These are phyloP conservation scores for zebrafish (Danio rerio) DNA, from an alignment of 2,113 vertebrate genomes.

Conservation along the genomic window GRCz12tu NC_133196.1:8240001-8240500, in stretches of 20 bases:
- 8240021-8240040: conserved; percentile 18
- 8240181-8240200: background rate
- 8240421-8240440: too few relatives aligned
- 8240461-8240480: too few relatives aligned
- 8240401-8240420: too few relatives aligned
- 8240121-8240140: conserved; percentile 20
- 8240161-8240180: conserved; percentile 14
- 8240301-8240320: background rate
- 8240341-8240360: background rate
- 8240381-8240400: background rate
- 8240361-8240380: background rate
- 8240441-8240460: too few relatives aligned
- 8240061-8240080: conserved; percentile 21
- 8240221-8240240: conserved; percentile 2
- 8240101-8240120: background rate
- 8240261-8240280: background rate
- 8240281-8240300: background rate
- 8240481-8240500: too few relatives aligned
- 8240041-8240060: background rate
- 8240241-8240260: conserved; percentile 13
- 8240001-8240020: background rate
- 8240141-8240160: background rate
- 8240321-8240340: background rate
- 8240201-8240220: background rate
- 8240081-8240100: conserved; percentile 7